Base-by-base conservation (phyloP, 2,113 vertebrate species). In the Pteruthius melanotis region DNA sequence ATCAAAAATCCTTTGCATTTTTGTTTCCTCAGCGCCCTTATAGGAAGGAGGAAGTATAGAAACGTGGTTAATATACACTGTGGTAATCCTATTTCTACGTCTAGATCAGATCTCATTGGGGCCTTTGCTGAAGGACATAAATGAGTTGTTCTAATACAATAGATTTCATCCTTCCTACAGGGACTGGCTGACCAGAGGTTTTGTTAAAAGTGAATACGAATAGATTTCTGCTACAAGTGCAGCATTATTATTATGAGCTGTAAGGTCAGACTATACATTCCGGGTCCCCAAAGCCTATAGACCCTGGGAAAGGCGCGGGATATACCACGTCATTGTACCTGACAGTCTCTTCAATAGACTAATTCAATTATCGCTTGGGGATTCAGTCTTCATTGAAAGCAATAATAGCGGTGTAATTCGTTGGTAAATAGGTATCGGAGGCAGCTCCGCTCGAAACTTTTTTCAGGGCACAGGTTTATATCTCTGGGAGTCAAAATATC, bases 111-210 rank as follows among this genome's bases (percentile, higher is more conserved):
- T 98, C 97, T 97, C 97, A 79, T 97, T 95, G 97, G 97, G 98
- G 98, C 98, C 97, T 98, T 97, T 97, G 97, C 97, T 97, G 97
- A 94, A 97, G 98, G 98, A 98, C 98, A 98, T 98, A 98, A 98
- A 98, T 98, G 98, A 98, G 98, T 97, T 98, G 98, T 98, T 98
- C 96, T 95, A 97, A 97, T 97, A 98, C 98, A 98, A 98, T 98
- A 98, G 98, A 98, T 92, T 86, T 92, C 97, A 97, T 97, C 98
- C 98, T 98, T 98, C 98, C 98, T 98, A 98, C 97, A 97, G 98
- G 98, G 98, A 98, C 97, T 97, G 98, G 98, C 98, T 98, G 98
- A 98, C 98, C 98, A 98, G 97, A 93, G 98, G 98, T 98, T 98
- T 98, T 98, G 98, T 98, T 98, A 97, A 97, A 97, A 98, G 97